Evolutionary conservation across 2,888 invertebrate species (phyloP).

Genomic region (Tipula vernalis): DNA sequence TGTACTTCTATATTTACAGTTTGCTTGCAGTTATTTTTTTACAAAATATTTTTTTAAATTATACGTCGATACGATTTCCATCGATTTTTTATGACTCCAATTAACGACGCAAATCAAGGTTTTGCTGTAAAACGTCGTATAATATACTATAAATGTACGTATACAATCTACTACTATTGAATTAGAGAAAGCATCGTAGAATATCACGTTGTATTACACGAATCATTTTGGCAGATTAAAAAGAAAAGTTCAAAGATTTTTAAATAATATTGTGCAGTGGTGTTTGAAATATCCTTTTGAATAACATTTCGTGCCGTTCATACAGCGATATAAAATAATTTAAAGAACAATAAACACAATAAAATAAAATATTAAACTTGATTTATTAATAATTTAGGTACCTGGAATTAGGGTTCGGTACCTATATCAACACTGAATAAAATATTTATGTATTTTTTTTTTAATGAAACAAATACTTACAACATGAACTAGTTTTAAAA

Average conservation of each 20-base stretch:
- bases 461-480: neutral
- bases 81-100: too few species aligned
- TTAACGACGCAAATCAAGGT: too few species aligned
- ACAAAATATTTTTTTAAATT: too few species aligned
- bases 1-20: too few species aligned
- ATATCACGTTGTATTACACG: neutral
- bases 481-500: constrained; percentile 5
- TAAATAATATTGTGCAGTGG: neutral
- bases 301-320: too few species aligned
- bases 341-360: neutral
- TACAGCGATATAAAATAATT: too few species aligned
- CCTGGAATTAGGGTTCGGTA: neutral
- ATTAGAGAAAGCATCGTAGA: neutral
- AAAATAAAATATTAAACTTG: neutral
- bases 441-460: neutral
- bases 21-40: too few species aligned
- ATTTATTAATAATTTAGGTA: neutral
- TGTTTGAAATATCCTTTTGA: neutral
- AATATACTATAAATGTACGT: neutral
- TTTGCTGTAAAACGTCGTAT: too few species aligned
- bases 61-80: too few species aligned
- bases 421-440: neutral
- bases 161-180: neutral
- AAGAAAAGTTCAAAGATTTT: neutral
- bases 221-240: neutral